These are phyloP conservation scores for Paralvinella palmiformis DNA, from an alignment of 1,140 invertebrate species.

Conservation along the genomic window DNA sequence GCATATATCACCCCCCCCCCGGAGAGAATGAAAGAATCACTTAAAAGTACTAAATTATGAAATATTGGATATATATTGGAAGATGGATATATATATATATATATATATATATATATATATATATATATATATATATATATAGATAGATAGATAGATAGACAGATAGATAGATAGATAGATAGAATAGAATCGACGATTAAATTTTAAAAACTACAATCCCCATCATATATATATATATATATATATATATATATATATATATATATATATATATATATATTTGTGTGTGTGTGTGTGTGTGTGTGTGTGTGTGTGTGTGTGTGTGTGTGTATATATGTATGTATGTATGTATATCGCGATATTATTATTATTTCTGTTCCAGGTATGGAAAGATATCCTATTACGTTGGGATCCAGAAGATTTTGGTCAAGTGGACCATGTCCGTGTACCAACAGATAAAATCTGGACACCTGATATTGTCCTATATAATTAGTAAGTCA, in stretches of 20 bases:
- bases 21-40: too few relatives aligned
- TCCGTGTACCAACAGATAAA: constrained; percentile 43
- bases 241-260: constrained; percentile 9
- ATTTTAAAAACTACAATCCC: too few relatives aligned
- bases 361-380: too few relatives aligned
- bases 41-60: too few relatives aligned
- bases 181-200: too few relatives aligned
- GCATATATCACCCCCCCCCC: too few relatives aligned
- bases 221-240: constrained; percentile 8
- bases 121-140: constrained; percentile 12
- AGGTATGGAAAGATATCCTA: constrained; percentile 51
- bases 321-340: not conserved
- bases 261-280: constrained; percentile 3
- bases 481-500: constrained; percentile 45
- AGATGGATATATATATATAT: not conserved
- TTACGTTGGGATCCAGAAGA: constrained; percentile 45
- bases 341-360: not conserved
- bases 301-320: not conserved
- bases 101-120: constrained; percentile 8
- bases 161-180: not conserved
- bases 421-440: constrained; percentile 45
- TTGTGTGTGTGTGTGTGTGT: not conserved
- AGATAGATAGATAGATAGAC: not conserved
- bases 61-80: constrained; percentile 12
- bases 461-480: constrained; percentile 52